Evolutionary conservation across 2,888 invertebrate species (phyloP), one percentile per base, ranked within the genome.

Genomic region (Altica lythri): DNA sequence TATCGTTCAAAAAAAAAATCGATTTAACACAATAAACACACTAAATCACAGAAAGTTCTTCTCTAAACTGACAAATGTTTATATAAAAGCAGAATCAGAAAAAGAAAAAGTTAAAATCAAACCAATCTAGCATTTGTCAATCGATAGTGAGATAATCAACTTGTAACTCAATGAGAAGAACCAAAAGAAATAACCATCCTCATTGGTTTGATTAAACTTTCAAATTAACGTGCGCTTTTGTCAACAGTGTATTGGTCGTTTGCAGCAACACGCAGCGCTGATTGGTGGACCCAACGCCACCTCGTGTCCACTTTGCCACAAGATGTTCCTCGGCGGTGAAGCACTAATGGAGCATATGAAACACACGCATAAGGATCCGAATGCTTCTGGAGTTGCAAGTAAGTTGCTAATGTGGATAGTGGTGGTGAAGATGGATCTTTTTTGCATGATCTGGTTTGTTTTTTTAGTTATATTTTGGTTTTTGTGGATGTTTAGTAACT

Each of bases 271-370:
- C 81, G 90, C 90, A 69, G 93, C 93, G 73, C 85, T 94, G 75
- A 89, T 91, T 82, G 92, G 93, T 72, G 93, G 93, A 69, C 92
- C 93, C 63, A 90, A 92, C 73, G 92, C 93, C 62, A 91, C 92
- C 57, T 90, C 92, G 65, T 95, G 95, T 79, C 93, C 94, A 45
- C 86, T 94, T 69, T 95, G 94, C 81, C 93, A 94, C 82, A 94
- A 95, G 81, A 87, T 94, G 75, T 92, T 94, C 80, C 86, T 94
- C 72, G 92, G 92, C 66, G 91, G 91, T 63, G 94, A 95, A 79
- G 91, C 92, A 52, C 85, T 95, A 58, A 92, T 95, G 83, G 94
- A 95, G 78, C 95, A 95, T 78, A 94, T 95, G 94, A 94, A 94
- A 80, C 90, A 91, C 76, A 90, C 91, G 48, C 95, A 95, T 79